Evolutionary conservation across 2,113 vertebrate species (phyloP).

Genomic region (Marmota flaviventris): DNA sequence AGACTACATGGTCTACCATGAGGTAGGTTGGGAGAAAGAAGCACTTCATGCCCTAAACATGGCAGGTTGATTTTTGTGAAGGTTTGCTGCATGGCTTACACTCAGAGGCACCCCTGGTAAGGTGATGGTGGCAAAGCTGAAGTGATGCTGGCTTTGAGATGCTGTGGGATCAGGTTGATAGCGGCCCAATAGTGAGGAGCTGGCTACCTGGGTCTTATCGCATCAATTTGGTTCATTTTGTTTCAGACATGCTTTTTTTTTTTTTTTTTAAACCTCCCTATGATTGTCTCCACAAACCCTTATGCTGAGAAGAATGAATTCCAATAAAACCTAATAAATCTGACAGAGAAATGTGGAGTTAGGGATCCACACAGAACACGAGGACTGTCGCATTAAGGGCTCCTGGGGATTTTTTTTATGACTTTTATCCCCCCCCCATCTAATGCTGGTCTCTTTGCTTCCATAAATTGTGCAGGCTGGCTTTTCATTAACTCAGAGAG

Average conservation of each 20-base stretch:
- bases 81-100: neutral
- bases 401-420: constrained; percentile 83
- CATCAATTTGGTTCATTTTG: neutral
- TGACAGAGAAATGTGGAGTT: constrained; percentile 78
- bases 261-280: neutral
- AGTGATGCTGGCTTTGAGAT: neutral
- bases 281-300: constrained; percentile 71
- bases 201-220: constrained; percentile 47
- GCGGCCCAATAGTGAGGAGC: neutral
- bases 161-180: neutral
- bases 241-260: constrained; percentile 61
- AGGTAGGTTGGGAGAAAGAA: neutral
- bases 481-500: constrained; percentile 87
- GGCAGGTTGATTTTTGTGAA: neutral
- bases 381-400: constrained; percentile 80
- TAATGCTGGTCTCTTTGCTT: constrained; percentile 79
- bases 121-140: rapidly evolving
- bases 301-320: constrained; percentile 61
- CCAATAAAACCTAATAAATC: constrained; percentile 85
- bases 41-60: neutral
- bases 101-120: neutral
- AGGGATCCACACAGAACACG: constrained; percentile 57
- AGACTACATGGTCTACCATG: neutral
- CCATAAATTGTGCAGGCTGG: constrained; percentile 87
- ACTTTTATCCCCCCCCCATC: constrained; percentile 44